Evolutionary conservation across 2,797 vertebrate species (phyloP).

Genomic region (Syngnathus rostellatus): DNA sequence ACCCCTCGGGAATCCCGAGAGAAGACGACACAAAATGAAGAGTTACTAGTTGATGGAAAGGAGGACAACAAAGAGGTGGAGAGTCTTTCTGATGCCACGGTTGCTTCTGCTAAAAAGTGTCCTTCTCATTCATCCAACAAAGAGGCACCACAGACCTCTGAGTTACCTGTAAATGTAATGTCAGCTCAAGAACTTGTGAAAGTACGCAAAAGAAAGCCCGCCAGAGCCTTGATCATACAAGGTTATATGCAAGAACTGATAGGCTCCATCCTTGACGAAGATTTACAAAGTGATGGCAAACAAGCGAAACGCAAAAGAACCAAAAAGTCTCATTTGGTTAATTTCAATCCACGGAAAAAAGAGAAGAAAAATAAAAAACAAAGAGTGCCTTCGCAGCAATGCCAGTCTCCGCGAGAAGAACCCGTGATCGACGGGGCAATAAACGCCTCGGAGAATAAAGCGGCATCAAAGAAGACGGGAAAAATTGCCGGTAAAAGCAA

Average conservation of each 20-base stretch:
- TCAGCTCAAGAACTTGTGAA: constrained; percentile 64
- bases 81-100: constrained; percentile 13
- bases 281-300: constrained; percentile 35
- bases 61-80: background rate
- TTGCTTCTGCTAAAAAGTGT: constrained; percentile 17
- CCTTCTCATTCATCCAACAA: constrained; percentile 21
- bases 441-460: constrained; percentile 30
- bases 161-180: constrained; percentile 48
- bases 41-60: constrained; percentile 11
- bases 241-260: constrained; percentile 55
- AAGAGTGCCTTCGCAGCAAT: constrained; percentile 39
- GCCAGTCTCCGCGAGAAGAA: constrained; percentile 30
- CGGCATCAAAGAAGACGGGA: constrained; percentile 44
- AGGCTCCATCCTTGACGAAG: constrained; percentile 37
- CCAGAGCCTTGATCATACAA: constrained; percentile 50
- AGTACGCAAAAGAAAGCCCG: constrained; percentile 62
- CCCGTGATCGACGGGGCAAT: constrained; percentile 20
- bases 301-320: constrained; percentile 54
- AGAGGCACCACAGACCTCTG: constrained; percentile 27
- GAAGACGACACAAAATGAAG: constrained; percentile 18
- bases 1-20: constrained; percentile 14
- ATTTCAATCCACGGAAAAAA: constrained; percentile 61
- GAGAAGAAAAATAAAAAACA: constrained; percentile 60
- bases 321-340: constrained; percentile 60
- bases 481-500: constrained; percentile 52